Conservation (phyloP, 2,888 invertebrate genomes). For the Argyresthia albistria region DNA sequence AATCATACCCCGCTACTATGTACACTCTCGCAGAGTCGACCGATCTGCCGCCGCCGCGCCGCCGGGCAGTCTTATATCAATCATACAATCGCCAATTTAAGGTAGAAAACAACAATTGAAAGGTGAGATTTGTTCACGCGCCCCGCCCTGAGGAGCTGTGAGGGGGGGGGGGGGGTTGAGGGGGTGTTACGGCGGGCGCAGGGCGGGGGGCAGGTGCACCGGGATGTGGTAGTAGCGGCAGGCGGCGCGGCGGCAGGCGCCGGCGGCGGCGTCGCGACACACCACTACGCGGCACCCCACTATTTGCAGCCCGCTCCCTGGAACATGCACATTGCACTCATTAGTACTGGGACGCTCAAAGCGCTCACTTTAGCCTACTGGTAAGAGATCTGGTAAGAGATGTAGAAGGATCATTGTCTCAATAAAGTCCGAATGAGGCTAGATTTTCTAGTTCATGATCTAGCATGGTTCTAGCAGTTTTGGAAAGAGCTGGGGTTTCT, state of each 20-base stretch:
- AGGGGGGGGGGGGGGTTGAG: slow-evolving; percentile 21
- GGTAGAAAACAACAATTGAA: not conserved
- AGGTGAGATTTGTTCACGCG: slow-evolving; percentile 16
- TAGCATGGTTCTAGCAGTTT: no score
- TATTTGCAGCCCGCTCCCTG: slow-evolving; percentile 96
- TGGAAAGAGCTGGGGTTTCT: no score
- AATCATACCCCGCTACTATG: slow-evolving; percentile 68
- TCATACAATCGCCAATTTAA: not conserved
- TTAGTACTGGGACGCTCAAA: no score
- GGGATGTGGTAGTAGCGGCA: slow-evolving; percentile 99
- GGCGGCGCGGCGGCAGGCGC: slow-evolving; percentile 92
- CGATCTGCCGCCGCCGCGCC: slow-evolving; percentile 19
- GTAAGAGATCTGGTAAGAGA: no score
- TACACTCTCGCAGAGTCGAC: slow-evolving; percentile 52
- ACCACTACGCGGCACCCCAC: slow-evolving; percentile 96
- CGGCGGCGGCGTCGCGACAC: slow-evolving; percentile 96
- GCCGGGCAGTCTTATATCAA: slow-evolving; percentile 13
- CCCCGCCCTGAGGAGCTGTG: slow-evolving; percentile 2
- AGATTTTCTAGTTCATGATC: no score
- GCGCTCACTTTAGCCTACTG: no score
- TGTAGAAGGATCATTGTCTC: no score
- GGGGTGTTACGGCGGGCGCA: slow-evolving; percentile 57
- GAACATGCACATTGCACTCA: slow-evolving; percentile 27
- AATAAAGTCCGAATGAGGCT: no score
- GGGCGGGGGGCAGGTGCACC: slow-evolving; percentile 88